Evolutionary conservation across 1,140 invertebrate species (phyloP).

Genomic region (Drosophila pachea): DNA sequence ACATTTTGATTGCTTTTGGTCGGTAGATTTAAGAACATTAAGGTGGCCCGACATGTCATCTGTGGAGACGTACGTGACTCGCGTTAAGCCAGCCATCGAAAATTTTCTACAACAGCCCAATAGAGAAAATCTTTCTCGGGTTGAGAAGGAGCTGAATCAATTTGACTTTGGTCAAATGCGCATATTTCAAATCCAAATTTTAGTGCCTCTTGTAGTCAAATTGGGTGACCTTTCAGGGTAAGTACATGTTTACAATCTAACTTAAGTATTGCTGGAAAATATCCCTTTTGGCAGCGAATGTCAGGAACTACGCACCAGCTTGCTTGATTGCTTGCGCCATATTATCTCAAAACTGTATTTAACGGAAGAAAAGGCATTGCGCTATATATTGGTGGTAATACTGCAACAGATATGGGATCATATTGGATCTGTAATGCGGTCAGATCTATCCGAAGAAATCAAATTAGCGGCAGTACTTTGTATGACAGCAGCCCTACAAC

Average conservation of each 20-base stretch:
- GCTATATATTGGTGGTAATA: constrained; percentile 64
- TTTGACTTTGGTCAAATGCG: constrained; percentile 68
- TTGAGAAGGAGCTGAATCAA: constrained; percentile 56
- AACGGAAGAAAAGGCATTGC: constrained; percentile 56
- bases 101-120: constrained; percentile 59
- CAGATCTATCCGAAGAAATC: constrained; percentile 71
- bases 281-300: constrained; percentile 36
- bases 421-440: constrained; percentile 29
- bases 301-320: constrained; percentile 62
- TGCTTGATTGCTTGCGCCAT: constrained; percentile 57
- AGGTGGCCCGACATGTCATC: constrained; percentile 55
- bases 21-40: constrained; percentile 5
- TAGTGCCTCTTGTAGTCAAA: constrained; percentile 69
- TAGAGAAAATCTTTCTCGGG: constrained; percentile 42
- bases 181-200: constrained; percentile 66
- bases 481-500: constrained; percentile 49
- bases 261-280: background rate
- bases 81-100: constrained; percentile 78
- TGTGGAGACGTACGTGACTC: constrained; percentile 62
- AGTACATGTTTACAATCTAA: background rate
- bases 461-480: constrained; percentile 66
- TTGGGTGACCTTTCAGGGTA: constrained; percentile 65
- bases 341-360: constrained; percentile 59
- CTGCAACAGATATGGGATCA: constrained; percentile 65
- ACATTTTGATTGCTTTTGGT: constrained; percentile 3